Percentiles rank a stretch among this genome's conserved stretches.
Evolutionary conservation across 2,113 vertebrate species (phyloP).

Genomic region (Burhinus oedicnemus): DNA sequence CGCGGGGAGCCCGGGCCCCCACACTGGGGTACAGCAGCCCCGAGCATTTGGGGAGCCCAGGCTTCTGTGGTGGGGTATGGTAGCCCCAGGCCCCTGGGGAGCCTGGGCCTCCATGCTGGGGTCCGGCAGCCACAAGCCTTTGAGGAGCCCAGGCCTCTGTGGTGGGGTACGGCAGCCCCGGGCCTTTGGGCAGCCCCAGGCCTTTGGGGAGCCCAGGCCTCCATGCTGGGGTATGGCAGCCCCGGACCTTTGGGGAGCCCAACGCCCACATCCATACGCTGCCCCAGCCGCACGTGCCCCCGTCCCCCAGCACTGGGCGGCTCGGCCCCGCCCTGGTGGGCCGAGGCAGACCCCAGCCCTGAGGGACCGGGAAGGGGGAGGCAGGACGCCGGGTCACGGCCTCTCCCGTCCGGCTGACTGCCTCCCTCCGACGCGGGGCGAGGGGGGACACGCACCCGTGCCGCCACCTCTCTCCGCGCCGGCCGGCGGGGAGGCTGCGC

Average conservation of each 20-base stretch:
- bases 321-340: not conserved
- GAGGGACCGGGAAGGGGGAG: too few relatives aligned
- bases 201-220: not conserved
- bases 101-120: not conserved
- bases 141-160: not conserved
- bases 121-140: not conserved
- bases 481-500: too few relatives aligned
- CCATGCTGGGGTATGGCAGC: not conserved
- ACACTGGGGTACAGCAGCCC: rapidly evolving
- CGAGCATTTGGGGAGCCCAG: not conserved
- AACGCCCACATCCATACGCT: rapidly evolving
- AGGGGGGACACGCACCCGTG: not conserved
- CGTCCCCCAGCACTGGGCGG: rapidly evolving
- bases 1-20: rapidly evolving
- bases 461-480: not conserved
- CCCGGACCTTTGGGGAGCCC: not conserved
- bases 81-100: not conserved
- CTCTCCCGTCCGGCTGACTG: not conserved
- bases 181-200: not conserved
- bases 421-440: too few relatives aligned
- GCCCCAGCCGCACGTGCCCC: not conserved
- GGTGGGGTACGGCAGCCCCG: not conserved
- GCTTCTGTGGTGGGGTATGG: not conserved
- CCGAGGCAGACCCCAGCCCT: not conserved
- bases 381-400: too few relatives aligned